Percentiles rank a stretch among this genome's conserved stretches.
These are phyloP conservation scores for Petrocephalus schoutedeni DNA, from an alignment of 2,797 vertebrate genomes.

Conservation along the genomic window DNA sequence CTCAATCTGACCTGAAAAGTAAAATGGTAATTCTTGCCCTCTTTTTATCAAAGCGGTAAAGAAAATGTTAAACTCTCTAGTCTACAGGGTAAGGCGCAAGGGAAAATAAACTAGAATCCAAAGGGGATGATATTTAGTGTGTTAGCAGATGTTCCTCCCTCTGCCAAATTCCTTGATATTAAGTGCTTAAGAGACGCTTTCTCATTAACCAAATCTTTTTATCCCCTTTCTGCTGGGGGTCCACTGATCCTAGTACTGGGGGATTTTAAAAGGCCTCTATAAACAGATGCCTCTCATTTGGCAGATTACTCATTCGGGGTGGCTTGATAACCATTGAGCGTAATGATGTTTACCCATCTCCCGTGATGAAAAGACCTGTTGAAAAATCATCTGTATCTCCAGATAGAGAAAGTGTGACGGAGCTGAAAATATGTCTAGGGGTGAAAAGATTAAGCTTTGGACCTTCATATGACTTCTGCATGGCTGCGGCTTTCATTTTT, in stretches of 20 bases:
- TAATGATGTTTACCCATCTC: constrained; percentile 56
- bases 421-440: constrained; percentile 15
- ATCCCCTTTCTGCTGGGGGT: constrained; percentile 42
- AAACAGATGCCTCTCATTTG: constrained; percentile 62
- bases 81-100: constrained; percentile 25
- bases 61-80: constrained; percentile 12
- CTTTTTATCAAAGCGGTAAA: neutral
- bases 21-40: neutral
- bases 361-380: constrained; percentile 37
- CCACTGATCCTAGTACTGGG: constrained; percentile 49
- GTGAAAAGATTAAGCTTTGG: constrained; percentile 19
- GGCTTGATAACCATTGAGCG: constrained; percentile 36
- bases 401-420: constrained; percentile 26
- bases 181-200: constrained; percentile 48
- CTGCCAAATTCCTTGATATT: constrained; percentile 53
- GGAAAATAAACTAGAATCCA: constrained; percentile 30
- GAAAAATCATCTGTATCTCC: constrained; percentile 36
- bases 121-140: constrained; percentile 29
- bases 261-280: constrained; percentile 44
- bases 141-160: constrained; percentile 49
- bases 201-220: constrained; percentile 59
- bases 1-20: neutral
- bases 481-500: neutral
- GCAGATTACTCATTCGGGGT: constrained; percentile 34
- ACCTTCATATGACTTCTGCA: constrained; percentile 33